These are phyloP conservation scores for Drosophila punjabiensis DNA, from an alignment of 1,140 invertebrate genomes.

Conservation along the genomic window DNA sequence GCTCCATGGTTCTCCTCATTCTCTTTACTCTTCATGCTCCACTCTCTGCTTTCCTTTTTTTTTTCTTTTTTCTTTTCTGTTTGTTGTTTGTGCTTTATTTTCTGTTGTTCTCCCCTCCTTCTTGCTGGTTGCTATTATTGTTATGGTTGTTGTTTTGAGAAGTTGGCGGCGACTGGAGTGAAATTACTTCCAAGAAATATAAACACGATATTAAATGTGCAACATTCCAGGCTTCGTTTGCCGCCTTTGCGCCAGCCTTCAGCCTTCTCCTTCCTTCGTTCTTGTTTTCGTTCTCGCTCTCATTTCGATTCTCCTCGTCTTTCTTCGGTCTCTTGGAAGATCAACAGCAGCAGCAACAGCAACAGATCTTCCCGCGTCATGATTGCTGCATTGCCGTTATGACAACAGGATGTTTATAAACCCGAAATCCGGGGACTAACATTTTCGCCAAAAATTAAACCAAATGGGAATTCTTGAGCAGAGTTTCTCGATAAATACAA, in stretches of 20 bases:
- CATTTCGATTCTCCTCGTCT: constrained; percentile 4
- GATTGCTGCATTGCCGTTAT: constrained; percentile 49
- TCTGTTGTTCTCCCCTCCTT: constrained; percentile 22
- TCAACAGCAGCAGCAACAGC: constrained; percentile 8
- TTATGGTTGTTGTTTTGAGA: constrained; percentile 35
- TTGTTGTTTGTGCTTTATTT: constrained; percentile 9
- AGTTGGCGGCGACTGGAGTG: constrained; percentile 50
- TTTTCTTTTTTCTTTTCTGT: constrained; percentile 24
- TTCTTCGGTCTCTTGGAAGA: constrained; percentile 15
- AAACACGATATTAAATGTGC: constrained; percentile 83
- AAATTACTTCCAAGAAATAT: constrained; percentile 83
- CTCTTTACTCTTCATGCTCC: background rate
- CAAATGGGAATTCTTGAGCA: background rate
- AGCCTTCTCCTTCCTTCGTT: background rate
- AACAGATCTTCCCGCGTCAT: constrained; percentile 16
- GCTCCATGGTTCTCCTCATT: constrained; percentile 12
- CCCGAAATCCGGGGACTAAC: background rate
- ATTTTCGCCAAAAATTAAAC: constrained; percentile 2
- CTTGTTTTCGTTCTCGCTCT: constrained; percentile 27
- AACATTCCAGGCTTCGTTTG: constrained; percentile 71
- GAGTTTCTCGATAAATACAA: background rate
- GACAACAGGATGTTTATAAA: constrained; percentile 57
- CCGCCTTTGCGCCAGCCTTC: constrained; percentile 16
- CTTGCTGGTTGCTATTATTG: constrained; percentile 9
- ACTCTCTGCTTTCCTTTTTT: constrained; percentile 8